phyloP scores from a whole-genome alignment of 2,888 invertebrate species.

The Ariolimax columbianus region DNA sequence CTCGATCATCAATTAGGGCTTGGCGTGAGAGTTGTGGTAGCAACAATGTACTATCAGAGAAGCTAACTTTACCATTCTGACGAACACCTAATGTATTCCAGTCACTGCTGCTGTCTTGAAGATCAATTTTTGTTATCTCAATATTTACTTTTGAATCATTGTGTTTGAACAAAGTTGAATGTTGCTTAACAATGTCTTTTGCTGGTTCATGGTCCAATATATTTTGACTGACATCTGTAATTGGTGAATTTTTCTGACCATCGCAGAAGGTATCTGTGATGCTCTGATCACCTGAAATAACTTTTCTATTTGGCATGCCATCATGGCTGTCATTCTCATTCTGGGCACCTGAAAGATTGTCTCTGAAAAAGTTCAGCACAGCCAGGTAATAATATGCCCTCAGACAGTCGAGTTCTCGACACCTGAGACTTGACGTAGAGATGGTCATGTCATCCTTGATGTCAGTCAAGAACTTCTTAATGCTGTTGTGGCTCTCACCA shows the following conservation, averaged over 20 bases:
- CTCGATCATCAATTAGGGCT: neutral
- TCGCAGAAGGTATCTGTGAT: too few relatives aligned
- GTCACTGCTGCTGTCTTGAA: neutral
- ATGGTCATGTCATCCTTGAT: slow-evolving; percentile 63
- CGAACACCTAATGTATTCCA: neutral
- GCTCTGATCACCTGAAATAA: neutral
- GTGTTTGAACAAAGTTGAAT: neutral
- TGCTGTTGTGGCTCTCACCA: slow-evolving; percentile 42
- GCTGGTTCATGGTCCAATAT: neutral
- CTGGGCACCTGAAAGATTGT: slow-evolving; percentile 38
- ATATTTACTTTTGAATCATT: neutral
- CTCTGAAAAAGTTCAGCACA: slow-evolving; percentile 63
- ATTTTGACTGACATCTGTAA: neutral
- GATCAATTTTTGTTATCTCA: neutral
- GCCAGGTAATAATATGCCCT: slow-evolving; percentile 71
- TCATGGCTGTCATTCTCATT: slow-evolving; percentile 33
- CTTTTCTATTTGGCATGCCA: slow-evolving; percentile 31
- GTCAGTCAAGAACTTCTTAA: slow-evolving; percentile 62
- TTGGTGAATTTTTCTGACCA: neutral
- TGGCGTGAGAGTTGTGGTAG: neutral
- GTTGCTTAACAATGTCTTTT: neutral
- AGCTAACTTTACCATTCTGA: slow-evolving; percentile 8
- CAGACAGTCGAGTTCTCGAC: slow-evolving; percentile 71
- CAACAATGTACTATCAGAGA: neutral
- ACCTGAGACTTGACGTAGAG: slow-evolving; percentile 64